Base-by-base conservation (phyloP, 2,113 vertebrate genomes). In the Parus major region DNA sequence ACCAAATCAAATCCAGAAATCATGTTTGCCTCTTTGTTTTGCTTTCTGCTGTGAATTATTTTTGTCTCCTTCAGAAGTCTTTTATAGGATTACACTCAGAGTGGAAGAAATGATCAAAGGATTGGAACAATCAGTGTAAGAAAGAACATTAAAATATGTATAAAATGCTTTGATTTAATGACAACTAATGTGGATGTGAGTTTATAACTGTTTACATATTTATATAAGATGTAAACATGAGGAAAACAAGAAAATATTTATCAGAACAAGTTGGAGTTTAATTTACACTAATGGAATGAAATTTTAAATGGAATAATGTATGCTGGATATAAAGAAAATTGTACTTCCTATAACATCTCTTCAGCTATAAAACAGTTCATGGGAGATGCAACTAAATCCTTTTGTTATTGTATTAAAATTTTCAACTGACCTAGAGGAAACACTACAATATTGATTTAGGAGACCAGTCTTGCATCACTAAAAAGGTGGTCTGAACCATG, bases 371-470 rank as follows among this genome's bases (percentile, higher is more conserved):
- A 86, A 71, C 20, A 65, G 56, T 76, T 92, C 80, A 57, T 60
- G 42, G 60, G 27, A 79, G 85, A 68, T 56, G 36, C n/a, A 64
- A 44, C 44, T 93, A 86, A 96, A 84, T 83, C 56, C 25, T 41
- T 86, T 71, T 90, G 16, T 56, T 68, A 53, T 82, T 79, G 24
- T 53, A 64, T 90, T 52, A 82, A 93, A 82, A 64, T 71, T 90
- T 90, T 86, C 80, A 83, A 42, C 64, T 84, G 90, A 86, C 80
- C 88, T 88, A 68, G 56, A 92, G 72, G 61, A 93, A 94, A 75
- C 31, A 68, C 35, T 94, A 42, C 70, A 92, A 88, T 94, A 90
- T 23, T 95, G 82, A 95, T 92, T 95, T 76, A 78, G 75, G 42
- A 90, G 52, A 83, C 29, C 18, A 81, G 29, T 49, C 42, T 82